Evolutionary conservation across 2,888 invertebrate species (phyloP), one percentile per base, ranked within the genome.

Genomic region (Apamea sordens): DNA sequence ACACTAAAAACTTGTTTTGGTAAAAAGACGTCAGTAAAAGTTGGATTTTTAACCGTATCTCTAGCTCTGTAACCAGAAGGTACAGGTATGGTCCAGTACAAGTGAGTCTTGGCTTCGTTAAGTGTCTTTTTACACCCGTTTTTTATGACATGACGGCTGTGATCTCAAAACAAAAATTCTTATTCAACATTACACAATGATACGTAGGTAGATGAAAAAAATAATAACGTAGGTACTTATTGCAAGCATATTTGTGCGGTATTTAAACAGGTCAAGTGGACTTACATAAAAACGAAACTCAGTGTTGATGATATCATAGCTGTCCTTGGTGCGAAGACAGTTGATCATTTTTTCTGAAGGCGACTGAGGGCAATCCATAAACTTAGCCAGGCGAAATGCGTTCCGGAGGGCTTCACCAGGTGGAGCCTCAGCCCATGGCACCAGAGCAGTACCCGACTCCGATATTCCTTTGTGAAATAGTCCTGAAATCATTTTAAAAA

Each of bases 401-500:
- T 98, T 97, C 63, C 94, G 93, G 11, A 97, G 94, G 0, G 97
- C 97, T 79, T 97, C 97, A 13, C 97, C 97, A 6, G 97, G 97
- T 0, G 97, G 96, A 0, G 98, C 97, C 84, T 97, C 97, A 0
- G 97, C 97, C 98, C 98, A 98, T 0, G 98, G 97, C 84, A 97
- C 97, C 61, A 98, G 94, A 0, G 98, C 97, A 1, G 98, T 98
- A 0, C 98, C 98, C 73, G 98, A 98, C 91, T 98, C 98, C 0
- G 98, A 97, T 81, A 98, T 98, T 2, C 97, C 98, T 79, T 97
- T 97, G 86, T 98, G 98, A 86, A 98, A 98, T 21, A 98, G 91
- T 79, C 98, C 98, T 98, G 90, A 75, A 94, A 93, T 47, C 0
- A 64, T 44, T 71, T 50, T n/a, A 5, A 32, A 7, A 41, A 50